Evolutionary conservation across 2,113 vertebrate species (phyloP), one percentile per base, ranked within the genome.

Genomic region (Mesocricetus auratus): DNA sequence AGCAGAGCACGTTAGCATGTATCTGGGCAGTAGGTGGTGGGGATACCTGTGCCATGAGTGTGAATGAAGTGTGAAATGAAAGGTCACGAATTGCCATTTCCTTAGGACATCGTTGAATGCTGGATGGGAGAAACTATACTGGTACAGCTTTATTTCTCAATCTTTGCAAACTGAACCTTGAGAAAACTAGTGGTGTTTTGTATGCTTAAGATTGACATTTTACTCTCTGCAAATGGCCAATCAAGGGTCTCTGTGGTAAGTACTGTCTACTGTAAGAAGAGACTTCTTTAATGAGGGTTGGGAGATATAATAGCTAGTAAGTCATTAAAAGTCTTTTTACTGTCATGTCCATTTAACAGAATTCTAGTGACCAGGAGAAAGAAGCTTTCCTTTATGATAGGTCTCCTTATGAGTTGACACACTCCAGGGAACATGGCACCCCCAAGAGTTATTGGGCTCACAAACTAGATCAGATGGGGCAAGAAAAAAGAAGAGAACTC

Each of bases 161-260:
- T 86, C 69, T 85, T 10, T 47, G 13, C 56, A 89, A 56, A 86
- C 19, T 73, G 45, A 82, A 56, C 53, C n/a, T 68, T 5, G 31
- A 82, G 50, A 75, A 95, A 91, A 73, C 2, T n/a, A 82, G 29
- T 10, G 69, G 26, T 47, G 8, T 75, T 81, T 94, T 86, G 12
- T 87, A 62, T 77, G 68, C 62, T 91, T 89, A 91, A 58, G 90
- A 86, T 22, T 39, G 42, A 93, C 94, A 82, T 89, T 21, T 62
- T 91, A 42, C 39, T 29, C n/a, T 12, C 24, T 60, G 36, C 12
- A 29, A 56, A 83, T 83, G n/a, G 16, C 22, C 56, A 83, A 2
- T 39, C 24, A 17, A 83, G 22, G 22, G 21, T 42, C n/a, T 42
- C n/a, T 62, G 56, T 5, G 0, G 26, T 62, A 42, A 60, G 56